These are phyloP conservation scores for Drosophila mojavensis DNA, from an alignment of 1,140 invertebrate genomes.

Conservation along the genomic window DNA sequence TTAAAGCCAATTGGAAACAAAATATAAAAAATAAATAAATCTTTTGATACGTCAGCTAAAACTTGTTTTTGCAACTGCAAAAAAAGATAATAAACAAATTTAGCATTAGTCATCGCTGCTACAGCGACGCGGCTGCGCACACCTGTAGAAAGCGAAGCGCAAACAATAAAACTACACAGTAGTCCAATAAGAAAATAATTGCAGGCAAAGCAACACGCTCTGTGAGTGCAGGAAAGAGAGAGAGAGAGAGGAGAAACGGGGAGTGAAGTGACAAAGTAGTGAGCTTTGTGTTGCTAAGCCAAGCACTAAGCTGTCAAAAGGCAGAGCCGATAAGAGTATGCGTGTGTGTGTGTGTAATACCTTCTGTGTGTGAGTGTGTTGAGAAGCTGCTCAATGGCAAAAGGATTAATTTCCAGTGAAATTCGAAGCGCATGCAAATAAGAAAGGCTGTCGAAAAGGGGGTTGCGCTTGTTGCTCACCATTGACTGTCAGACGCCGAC, in stretches of 20 bases:
- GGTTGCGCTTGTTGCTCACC: constrained; percentile 32
- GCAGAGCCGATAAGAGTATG: constrained; percentile 20
- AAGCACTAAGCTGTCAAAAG: constrained; percentile 47
- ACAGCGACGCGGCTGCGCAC: constrained; percentile 28
- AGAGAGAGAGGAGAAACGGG: background rate
- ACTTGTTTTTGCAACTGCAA: constrained; percentile 61
- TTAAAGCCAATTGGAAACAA: constrained; percentile 28
- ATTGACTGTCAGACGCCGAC: constrained; percentile 15
- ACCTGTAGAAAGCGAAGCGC: constrained; percentile 71
- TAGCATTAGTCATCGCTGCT: constrained; percentile 66
- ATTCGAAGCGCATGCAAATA: constrained; percentile 44
- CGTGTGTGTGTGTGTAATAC: background rate
- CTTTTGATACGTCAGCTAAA: constrained; percentile 29
- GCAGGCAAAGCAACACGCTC: constrained; percentile 5
- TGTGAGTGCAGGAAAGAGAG: background rate
- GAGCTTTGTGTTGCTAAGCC: constrained; percentile 30
- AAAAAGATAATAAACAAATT: constrained; percentile 43
- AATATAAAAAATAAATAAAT: constrained; percentile 11
- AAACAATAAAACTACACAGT: constrained; percentile 31
- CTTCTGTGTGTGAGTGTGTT: background rate
- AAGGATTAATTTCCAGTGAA: constrained; percentile 49
- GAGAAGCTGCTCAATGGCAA: constrained; percentile 15
- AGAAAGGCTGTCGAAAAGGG: background rate
- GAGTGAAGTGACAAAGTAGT: constrained; percentile 17
- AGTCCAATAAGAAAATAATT: constrained; percentile 61